Evolutionary conservation across 2,113 vertebrate species (phyloP).

Genomic region (Anas platyrhynchos): DNA sequence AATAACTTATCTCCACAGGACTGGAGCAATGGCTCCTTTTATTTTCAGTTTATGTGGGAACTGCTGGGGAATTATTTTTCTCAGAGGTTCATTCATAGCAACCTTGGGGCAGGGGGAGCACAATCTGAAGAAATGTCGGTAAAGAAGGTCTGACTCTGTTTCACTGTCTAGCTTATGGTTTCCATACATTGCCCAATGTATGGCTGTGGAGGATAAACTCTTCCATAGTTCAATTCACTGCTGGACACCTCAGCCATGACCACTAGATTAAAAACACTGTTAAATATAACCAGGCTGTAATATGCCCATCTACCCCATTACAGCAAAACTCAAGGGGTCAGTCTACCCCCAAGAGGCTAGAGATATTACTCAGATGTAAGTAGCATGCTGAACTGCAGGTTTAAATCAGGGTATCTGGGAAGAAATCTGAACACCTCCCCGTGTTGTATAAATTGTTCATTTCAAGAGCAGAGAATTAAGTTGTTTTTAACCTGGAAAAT

Average conservation of each 20-base stretch:
- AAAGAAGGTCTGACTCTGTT: not conserved
- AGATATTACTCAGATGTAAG: not conserved
- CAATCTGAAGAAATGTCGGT: not conserved
- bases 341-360: not conserved
- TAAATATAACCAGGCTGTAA: not conserved
- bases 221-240: not conserved
- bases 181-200: not conserved
- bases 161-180: not conserved
- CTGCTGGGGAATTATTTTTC: not conserved
- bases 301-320: not conserved
- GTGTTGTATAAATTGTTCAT: not conserved
- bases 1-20: not conserved
- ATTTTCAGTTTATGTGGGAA: not conserved
- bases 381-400: not conserved
- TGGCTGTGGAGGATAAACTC: not conserved
- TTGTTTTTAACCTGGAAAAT: not conserved
- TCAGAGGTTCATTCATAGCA: not conserved
- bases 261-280: fast-evolving
- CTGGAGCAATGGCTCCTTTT: not conserved
- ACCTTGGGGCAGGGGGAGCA: fast-evolving
- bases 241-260: not conserved
- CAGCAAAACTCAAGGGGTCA: not conserved
- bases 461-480: not conserved
- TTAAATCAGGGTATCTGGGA: not conserved
- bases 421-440: not conserved